Evolutionary conservation across 2,797 vertebrate genomes (phyloP).

Genomic region (Psittacula echo): DNA sequence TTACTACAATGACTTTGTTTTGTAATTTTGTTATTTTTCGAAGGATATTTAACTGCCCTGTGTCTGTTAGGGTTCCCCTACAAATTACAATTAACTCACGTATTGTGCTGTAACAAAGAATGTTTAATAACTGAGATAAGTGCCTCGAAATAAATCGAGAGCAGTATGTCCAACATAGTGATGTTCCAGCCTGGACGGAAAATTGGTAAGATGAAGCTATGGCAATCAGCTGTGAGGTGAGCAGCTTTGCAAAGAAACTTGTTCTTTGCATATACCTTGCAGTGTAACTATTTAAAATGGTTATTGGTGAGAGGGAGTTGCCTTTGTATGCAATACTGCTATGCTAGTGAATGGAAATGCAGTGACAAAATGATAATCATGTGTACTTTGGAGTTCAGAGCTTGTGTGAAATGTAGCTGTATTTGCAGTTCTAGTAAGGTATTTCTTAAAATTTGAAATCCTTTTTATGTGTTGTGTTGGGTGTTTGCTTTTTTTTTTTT

Average conservation of each 20-base stretch:
- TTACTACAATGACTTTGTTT: not conserved
- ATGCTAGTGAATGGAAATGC: not conserved
- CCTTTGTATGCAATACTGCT: not conserved
- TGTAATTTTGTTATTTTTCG: not conserved
- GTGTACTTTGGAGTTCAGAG: not conserved
- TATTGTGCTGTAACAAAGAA: not conserved
- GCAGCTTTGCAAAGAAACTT: not conserved
- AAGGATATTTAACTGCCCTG: not conserved
- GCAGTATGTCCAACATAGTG: not conserved
- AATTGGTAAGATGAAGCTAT: not conserved
- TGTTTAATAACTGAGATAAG: not conserved
- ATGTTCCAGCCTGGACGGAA: not conserved
- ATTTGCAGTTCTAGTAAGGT: not conserved
- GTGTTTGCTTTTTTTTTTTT: not conserved
- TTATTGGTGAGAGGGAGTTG: not conserved
- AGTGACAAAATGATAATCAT: not conserved
- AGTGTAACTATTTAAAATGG: not conserved
- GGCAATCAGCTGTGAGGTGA: not conserved
- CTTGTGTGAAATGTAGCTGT: not conserved
- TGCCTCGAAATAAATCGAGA: not conserved
- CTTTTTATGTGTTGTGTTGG: not conserved
- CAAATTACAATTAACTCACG: not conserved
- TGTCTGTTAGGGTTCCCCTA: not conserved
- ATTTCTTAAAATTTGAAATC: not conserved
- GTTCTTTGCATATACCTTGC: not conserved